Base-by-base conservation (phyloP, 2,797 vertebrate species). In the Pipistrellus kuhlii region DNA sequence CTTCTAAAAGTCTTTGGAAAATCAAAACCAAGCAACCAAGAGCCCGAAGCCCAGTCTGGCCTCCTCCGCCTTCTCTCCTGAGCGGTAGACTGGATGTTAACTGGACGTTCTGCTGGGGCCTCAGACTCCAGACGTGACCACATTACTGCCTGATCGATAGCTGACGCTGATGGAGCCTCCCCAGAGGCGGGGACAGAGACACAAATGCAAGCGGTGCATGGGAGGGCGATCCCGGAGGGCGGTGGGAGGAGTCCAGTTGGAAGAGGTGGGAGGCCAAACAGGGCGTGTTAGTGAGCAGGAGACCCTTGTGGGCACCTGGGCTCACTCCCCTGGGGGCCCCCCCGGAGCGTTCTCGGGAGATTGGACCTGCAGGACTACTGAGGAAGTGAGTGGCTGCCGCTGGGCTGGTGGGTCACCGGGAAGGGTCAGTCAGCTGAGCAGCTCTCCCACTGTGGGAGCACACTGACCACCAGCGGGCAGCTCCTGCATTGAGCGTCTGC, bases 1-100 rank as follows among this genome's bases (percentile, higher is more conserved):
- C 57, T 93, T 87, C 91, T 32, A 3, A 32, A 51, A 69, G 57
- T 71, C 25, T 89, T 76, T 23, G 30, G 44, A 78, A 85, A 77
- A 51, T 25, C 35, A 88, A 73, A 94, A 6, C 18, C 51, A 57
- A 86, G 53, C 27, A 66, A 30, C 44, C 20, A 14, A n/a, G 57
- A 27, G 57, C 57, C 57, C 25, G 41, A 2, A 38, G 18, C 18
- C 18, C 14, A 23, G 3, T 8, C 21, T 44, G 5, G 0, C 48
- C 69, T 73, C 21, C 25, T 68, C 44, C 17, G 32, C 15, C 15
- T 18, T 14, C 21, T 41, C 14, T 35, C 76, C 17, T 0, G 64
- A 73, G 81, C 10, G 4, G 18, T 8, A 51, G 15, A 4, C 13
- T 8, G 57, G 71, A 38, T 11, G 0, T 32, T 17, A 30, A 35